phyloP scores from a whole-genome alignment of 2,113 vertebrate species.

The Trematomus loennbergii region DNA sequence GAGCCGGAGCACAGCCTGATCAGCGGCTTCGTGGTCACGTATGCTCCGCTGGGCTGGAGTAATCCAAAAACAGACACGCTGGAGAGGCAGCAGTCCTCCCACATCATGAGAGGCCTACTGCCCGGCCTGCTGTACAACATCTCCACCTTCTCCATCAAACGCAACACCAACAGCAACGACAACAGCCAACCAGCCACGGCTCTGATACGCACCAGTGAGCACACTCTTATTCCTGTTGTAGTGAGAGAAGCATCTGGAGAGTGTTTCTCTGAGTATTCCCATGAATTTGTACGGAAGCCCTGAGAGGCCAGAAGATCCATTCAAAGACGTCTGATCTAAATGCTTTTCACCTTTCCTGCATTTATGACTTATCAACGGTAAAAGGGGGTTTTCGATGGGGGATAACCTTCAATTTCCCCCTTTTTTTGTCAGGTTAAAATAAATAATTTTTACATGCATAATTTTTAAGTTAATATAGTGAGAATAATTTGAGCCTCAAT shows the following conservation, averaged over 20 bases:
- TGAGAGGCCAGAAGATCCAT: no score
- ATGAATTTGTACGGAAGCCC: not conserved
- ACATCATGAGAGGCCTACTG: constrained; percentile 90
- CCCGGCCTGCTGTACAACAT: constrained; percentile 95
- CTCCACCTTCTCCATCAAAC: constrained; percentile 95
- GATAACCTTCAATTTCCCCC: no score
- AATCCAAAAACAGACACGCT: constrained; percentile 92
- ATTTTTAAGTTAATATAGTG: no score
- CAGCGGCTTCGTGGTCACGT: constrained; percentile 94
- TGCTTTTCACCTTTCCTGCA: no score
- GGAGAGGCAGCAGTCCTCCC: constrained; percentile 88
- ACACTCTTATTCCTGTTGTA: not conserved
- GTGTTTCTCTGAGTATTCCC: not conserved
- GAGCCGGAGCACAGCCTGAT: constrained; percentile 86
- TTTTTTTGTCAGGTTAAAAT: no score
- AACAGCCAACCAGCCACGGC: constrained; percentile 92
- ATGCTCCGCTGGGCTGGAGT: constrained; percentile 87
- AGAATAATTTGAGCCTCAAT: no score
- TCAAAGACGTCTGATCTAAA: no score
- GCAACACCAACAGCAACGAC: constrained; percentile 93
- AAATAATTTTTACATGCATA: no score
- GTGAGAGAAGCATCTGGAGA: not conserved
- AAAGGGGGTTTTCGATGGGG: no score
- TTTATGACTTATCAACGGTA: no score
- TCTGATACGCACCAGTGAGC: constrained; percentile 93